Evolutionary conservation across 2,797 vertebrate species (phyloP), one percentile per base, ranked within the genome.

Genomic region (Ibycter americanus): DNA sequence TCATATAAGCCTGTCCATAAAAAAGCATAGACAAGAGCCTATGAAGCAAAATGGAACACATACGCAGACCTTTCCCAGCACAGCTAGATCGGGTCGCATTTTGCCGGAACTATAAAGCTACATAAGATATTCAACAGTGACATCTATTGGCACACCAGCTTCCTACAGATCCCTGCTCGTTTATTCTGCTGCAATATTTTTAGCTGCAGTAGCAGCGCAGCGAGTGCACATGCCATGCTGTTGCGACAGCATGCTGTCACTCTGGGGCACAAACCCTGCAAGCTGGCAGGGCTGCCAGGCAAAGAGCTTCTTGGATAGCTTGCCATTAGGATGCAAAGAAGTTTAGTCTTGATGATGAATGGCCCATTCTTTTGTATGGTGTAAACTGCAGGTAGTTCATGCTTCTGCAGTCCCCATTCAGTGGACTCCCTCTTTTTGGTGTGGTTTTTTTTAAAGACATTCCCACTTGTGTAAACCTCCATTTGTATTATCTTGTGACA

Each of bases 41-140:
- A 11, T 44, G 55, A 76, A 77, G 38, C 1, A 0, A 47, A 82
- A 40, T 16, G 47, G 34, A 36, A 42, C 16, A 25, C 29, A 36
- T 9, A 20, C 1, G 40, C 4, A 84, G 77, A 40, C 34, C 52
- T 80, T 84, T 62, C 31, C 49, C 56, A 44, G 76, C 38, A 38
- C 27, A 79, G 40, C 25, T 51, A 26, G 19, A 11, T 31, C 7
- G 0, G 22, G 11, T 2, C 51, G 8, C 9, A 1, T 27, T 61
- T 61, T 34, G 19, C 44, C 49, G 21, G 11, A 49, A 4, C 11
- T 26, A 1, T 32, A 19, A 32, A 32, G 9, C 36, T 70, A 11
- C 31, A 90, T 97, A 96, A 92, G 10, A 31, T 46, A 83, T 68
- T n/a, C 96, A 97, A 97, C 76, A 96, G 66, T 97, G 98, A 84